Evolutionary conservation across 2,888 invertebrate species (phyloP).

Genomic region (Sinopyrophorus schimmeli): DNA sequence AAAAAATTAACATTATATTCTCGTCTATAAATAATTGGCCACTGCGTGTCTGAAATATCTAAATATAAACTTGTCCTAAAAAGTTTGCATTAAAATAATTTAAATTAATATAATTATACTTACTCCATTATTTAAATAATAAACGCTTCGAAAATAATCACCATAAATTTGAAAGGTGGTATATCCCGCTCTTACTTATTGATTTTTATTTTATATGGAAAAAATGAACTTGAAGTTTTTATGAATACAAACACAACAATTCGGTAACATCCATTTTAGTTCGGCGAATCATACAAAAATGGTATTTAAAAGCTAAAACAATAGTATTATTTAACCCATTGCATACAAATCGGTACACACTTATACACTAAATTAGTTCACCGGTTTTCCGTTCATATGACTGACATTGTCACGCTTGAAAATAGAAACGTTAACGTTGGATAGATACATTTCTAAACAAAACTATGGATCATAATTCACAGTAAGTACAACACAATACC

Average conservation of each 20-base stretch:
- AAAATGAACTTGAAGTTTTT: too few relatives aligned
- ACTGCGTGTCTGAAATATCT: slow-evolving; percentile 62
- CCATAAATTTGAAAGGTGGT: not conserved
- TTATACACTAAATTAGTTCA: too few relatives aligned
- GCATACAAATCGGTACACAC: too few relatives aligned
- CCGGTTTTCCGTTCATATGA: too few relatives aligned
- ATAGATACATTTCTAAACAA: slow-evolving; percentile 5
- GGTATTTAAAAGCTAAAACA: too few relatives aligned
- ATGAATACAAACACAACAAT: too few relatives aligned
- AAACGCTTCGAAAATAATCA: not conserved
- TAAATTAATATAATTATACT: slow-evolving; percentile 16
- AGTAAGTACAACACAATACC: not conserved
- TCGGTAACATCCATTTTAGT: too few relatives aligned
- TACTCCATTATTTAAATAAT: slow-evolving; percentile 31
- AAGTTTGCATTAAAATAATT: slow-evolving; percentile 4
- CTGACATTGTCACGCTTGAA: too few relatives aligned
- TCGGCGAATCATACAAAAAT: too few relatives aligned
- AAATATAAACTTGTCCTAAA: slow-evolving; percentile 54
- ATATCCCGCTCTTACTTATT: slow-evolving; percentile 24
- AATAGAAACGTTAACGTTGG: not conserved
- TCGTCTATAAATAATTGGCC: slow-evolving; percentile 79
- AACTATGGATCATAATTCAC: not conserved
- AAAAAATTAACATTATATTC: slow-evolving; percentile 80
- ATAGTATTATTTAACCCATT: slow-evolving; percentile 13
- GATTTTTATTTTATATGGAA: too few relatives aligned